phyloP scores from a whole-genome alignment of 2,113 vertebrate genomes.

The Pituophis catenifer region DNA sequence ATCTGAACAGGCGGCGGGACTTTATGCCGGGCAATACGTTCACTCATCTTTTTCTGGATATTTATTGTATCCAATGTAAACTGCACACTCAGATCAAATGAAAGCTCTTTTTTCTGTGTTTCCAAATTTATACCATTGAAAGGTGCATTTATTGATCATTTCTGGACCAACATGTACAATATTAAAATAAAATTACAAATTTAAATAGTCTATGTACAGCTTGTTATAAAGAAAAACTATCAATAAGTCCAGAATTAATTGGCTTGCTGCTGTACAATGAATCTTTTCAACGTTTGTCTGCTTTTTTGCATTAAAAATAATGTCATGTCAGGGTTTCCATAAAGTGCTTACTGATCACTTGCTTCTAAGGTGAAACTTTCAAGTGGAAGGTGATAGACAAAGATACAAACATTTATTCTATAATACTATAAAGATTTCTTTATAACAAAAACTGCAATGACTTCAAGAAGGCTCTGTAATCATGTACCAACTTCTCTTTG shows the following conservation, averaged over 20 bases:
- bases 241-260: slow-evolving; percentile 61
- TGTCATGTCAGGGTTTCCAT: slow-evolving; percentile 51
- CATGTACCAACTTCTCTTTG: slow-evolving; percentile 31
- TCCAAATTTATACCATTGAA: slow-evolving; percentile 63
- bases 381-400: slow-evolving; percentile 39
- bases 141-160: slow-evolving; percentile 67
- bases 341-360: slow-evolving; percentile 28
- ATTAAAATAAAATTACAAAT: slow-evolving; percentile 44
- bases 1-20: slow-evolving; percentile 93
- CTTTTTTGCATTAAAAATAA: slow-evolving; percentile 61
- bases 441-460: slow-evolving; percentile 11
- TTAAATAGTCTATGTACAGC: slow-evolving; percentile 66
- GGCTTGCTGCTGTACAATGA: slow-evolving; percentile 66
- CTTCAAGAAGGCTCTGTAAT: neutral
- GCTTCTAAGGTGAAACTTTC: slow-evolving; percentile 40
- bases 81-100: slow-evolving; percentile 16
- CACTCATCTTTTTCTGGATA: slow-evolving; percentile 97
- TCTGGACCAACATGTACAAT: slow-evolving; percentile 67
- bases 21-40: slow-evolving; percentile 93
- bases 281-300: slow-evolving; percentile 63
- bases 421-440: slow-evolving; percentile 13
- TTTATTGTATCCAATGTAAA: slow-evolving; percentile 93
- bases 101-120: slow-evolving; percentile 56
- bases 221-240: slow-evolving; percentile 49
- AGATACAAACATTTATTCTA: slow-evolving; percentile 32